Base-by-base conservation (phyloP, 2,888 invertebrate species). In the Drosophila yooni region DNA sequence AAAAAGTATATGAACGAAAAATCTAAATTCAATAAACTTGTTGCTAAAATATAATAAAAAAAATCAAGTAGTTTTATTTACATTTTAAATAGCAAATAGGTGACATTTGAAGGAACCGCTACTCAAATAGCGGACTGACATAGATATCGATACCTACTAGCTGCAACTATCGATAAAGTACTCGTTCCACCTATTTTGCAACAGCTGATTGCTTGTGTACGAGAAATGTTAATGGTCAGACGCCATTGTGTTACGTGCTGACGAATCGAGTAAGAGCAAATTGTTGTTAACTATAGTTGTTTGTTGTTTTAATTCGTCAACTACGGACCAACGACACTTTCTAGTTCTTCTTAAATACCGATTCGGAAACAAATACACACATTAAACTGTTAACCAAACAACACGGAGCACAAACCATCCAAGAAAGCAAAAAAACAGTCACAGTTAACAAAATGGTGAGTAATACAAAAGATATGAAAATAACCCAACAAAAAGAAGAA, bases 21-120 rank as follows among this genome's bases (percentile, higher is more conserved):
- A 91, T 79, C 76, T 81, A 86, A 91, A 88, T 89, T 91, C 91
- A 91, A 91, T 91, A 91, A 92, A 91, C 89, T 91, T 91, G 92
- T 91, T 91, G 92, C 92, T 91, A 85, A 86, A 85, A 46, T 89
- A 85, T 78, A 86, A 81, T 71, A 21, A 78, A 66, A 61, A 61
- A 50, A 8, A n/a, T 29, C 2, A 0, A 10, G 2, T 31, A 29
- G 52, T 76, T 81, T 77, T 27, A 76, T 52, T 80, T 25, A 0
- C 38, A 29, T 21, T 13, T 27, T 0, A 1, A 40, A 15, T 13
- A 21, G 2, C 33, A 31, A 50, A 31, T 56, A 8, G 15, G 13
- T 6, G 2, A 3, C 27, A 34, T 27, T 3, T 53, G 3, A 54
- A 27, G 25, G 6, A 38, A 11, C 27, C 38, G 29, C 18, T 5